Percentiles rank a stretch among this genome's conserved stretches.
phyloP scores from a whole-genome alignment of 2,113 vertebrate genomes.

The Eretmochelys imbricata region DNA sequence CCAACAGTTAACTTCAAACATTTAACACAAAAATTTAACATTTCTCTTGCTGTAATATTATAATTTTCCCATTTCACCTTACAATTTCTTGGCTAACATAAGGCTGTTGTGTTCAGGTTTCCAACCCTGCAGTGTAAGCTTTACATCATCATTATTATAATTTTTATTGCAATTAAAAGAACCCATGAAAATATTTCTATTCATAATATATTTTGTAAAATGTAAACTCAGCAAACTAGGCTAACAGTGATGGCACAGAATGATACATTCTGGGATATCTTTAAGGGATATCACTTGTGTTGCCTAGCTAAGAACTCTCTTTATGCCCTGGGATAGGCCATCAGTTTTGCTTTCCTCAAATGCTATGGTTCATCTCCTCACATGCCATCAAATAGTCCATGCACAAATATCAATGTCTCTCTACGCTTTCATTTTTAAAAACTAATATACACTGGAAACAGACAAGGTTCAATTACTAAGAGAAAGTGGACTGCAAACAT shows the following conservation, averaged over 20 bases:
- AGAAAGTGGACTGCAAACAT: background rate
- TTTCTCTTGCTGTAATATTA: background rate
- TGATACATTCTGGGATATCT: background rate
- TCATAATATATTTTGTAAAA: background rate
- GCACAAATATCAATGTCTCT: background rate
- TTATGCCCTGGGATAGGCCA: background rate
- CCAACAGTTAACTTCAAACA: background rate
- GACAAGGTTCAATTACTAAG: background rate
- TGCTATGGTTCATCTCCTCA: background rate
- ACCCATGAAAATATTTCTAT: background rate
- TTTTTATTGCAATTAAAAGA: background rate
- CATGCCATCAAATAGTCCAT: background rate
- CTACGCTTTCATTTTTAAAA: background rate
- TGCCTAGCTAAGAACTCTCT: background rate
- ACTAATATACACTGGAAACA: background rate
- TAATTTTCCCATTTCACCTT: slow-evolving; percentile 18
- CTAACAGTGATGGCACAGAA: background rate
- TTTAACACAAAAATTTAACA: slow-evolving; percentile 27
- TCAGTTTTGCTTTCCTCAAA: background rate
- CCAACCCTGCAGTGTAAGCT: background rate
- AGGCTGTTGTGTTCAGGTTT: background rate
- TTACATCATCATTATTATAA: background rate
- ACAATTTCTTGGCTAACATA: background rate
- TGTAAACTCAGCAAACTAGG: background rate
- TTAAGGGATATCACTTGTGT: background rate